Evolutionary conservation across 2,113 vertebrate species (phyloP), one percentile per base, ranked within the genome.

Genomic region (Zapornia atra): DNA sequence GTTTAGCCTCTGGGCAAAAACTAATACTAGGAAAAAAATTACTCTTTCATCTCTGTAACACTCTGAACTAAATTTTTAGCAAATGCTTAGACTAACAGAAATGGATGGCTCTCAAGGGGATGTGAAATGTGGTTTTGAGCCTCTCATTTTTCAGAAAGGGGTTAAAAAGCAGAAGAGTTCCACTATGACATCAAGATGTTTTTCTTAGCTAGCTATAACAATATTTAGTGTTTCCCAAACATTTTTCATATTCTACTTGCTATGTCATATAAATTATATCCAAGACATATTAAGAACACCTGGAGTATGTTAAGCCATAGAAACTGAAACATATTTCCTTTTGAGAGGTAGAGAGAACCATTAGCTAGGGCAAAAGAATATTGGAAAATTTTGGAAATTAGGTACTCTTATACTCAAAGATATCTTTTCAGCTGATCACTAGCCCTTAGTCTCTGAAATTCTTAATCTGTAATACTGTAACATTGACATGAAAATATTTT

Each of bases 1-100:
- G 18, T 94, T 92, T 88, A 71, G 69, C 92, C 65, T 88, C 68
- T 81, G 42, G 73, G 63, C 9, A 75, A 93, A 92, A 86, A 8
- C 42, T 90, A 64, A 61, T 66, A 70, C 28, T 26, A 65, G 64
- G n/a, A 50, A 68, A 86, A 65, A 72, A 69, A 28, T 17, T 81
- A 18, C 33, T 75, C 38, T 92, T 92, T 94, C 90, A 88, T 90
- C 60, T 95, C 48, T 78, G 14, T 84, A 94, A 81, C 34, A 81
- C 38, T 56, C 31, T 36, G 68, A 93, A 90, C 18, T 60, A 81
- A 88, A 56, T 73, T 88, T 85, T 87, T 86, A 86, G 68, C 59
- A 86, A 82, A 90, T 92, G 17, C 60, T 80, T 80, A 46, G 40
- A 33, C 36, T 88, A 51, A 82, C 24, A 73, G 50, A 86, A 94